These are phyloP conservation scores for Halotydeus destructor DNA, from an alignment of 1,140 invertebrate genomes.

Conservation along the genomic window DNA sequence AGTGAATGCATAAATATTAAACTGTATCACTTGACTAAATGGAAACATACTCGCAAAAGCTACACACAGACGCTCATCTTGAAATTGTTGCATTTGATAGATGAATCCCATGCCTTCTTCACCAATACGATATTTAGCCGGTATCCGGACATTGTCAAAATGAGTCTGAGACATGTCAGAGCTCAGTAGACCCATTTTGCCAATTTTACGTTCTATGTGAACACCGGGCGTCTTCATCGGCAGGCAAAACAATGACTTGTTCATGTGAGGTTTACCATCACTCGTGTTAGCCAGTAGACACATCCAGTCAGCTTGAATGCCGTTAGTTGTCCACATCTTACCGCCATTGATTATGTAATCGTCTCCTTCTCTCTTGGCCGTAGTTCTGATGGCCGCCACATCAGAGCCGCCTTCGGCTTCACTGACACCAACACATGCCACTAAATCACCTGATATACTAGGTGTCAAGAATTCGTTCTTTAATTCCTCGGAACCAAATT, in stretches of 20 bases:
- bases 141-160: constrained; percentile 36
- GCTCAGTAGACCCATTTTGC: constrained; percentile 32
- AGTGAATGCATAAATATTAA: constrained; percentile 13
- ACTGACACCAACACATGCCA: constrained; percentile 35
- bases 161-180: constrained; percentile 38
- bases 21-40: not conserved
- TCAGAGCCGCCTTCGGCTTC: constrained; percentile 35
- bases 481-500: constrained; percentile 35
- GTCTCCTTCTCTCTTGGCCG: constrained; percentile 27
- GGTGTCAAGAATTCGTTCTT: constrained; percentile 35
- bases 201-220: constrained; percentile 24
- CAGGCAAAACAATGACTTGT: constrained; percentile 37
- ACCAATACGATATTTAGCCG: constrained; percentile 33
- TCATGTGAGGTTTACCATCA: constrained; percentile 26
- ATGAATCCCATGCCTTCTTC: constrained; percentile 35
- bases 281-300: constrained; percentile 35
- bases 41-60: constrained; percentile 5
- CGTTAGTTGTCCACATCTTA: constrained; percentile 39
- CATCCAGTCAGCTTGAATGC: constrained; percentile 36
- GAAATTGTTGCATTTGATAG: constrained; percentile 41
- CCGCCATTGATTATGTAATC: constrained; percentile 35
- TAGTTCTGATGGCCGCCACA: constrained; percentile 32
- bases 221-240: constrained; percentile 32
- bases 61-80: constrained; percentile 32
- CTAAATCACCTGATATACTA: constrained; percentile 32